Conservation (phyloP, 1,140 invertebrate species). For the Ericerus pela region DNA sequence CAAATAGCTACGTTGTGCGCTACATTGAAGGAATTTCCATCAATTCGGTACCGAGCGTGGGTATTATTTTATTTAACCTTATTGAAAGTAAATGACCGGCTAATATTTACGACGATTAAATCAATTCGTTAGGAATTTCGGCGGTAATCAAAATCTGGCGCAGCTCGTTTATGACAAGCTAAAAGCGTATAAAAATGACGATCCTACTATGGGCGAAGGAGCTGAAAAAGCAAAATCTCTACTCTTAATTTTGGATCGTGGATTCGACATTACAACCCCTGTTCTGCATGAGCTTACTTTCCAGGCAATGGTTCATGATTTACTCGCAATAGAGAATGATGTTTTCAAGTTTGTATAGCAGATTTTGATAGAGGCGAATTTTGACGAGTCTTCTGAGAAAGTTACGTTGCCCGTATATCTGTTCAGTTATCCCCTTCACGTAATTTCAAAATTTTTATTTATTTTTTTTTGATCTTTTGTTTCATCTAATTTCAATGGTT, state of each 20-base stretch:
- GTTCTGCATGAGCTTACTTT: constrained; percentile 94
- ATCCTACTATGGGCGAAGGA: constrained; percentile 99
- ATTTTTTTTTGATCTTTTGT: too few species aligned
- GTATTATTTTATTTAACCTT: constrained; percentile 12
- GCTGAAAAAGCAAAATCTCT: constrained; percentile 91
- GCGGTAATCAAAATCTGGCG: constrained; percentile 90
- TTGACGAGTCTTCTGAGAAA: too few species aligned
- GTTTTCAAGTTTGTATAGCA: constrained; percentile 83
- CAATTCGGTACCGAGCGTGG: constrained; percentile 82
- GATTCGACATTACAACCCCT: constrained; percentile 96
- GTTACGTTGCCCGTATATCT: too few species aligned
- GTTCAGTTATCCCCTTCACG: too few species aligned
- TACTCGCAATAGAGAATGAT: constrained; percentile 96
- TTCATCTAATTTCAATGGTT: too few species aligned
- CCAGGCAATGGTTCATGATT: constrained; percentile 99
- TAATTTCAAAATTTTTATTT: too few species aligned
- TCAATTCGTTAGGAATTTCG: constrained; percentile 68
- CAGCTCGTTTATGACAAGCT: constrained; percentile 96
- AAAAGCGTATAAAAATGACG: constrained; percentile 98
- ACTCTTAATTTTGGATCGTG: constrained; percentile 90
- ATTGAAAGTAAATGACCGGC: too few species aligned
- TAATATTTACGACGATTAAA: too few species aligned
- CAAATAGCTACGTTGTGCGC: constrained; percentile 99
- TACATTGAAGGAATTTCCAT: constrained; percentile 97
- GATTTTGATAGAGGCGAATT: too few species aligned